Conservation (phyloP, 2,113 vertebrate genomes). For the Pelodiscus sinensis region DNA sequence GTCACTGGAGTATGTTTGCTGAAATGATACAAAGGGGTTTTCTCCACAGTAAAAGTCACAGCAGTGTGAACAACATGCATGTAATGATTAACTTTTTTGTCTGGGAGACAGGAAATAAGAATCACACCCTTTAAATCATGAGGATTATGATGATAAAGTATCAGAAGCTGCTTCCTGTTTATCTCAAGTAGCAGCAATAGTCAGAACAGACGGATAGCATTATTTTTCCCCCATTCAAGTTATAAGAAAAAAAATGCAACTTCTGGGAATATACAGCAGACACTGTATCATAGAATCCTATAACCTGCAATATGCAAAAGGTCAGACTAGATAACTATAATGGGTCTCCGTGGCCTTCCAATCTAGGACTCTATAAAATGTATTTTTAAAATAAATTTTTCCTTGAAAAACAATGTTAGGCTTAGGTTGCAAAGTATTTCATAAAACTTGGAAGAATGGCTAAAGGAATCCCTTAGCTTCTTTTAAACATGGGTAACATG, state of each 20-base stretch:
- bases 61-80: not conserved
- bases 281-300: not conserved
- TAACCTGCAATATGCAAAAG: not conserved
- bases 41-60: slow-evolving; percentile 23
- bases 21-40: slow-evolving; percentile 62
- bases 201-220: not conserved
- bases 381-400: not conserved
- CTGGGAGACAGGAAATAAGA: slow-evolving; percentile 63
- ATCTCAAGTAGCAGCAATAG: slow-evolving; percentile 25
- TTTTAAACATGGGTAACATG: not conserved
- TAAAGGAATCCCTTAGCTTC: slow-evolving; percentile 12
- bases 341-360: not conserved
- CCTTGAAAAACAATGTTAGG: not conserved
- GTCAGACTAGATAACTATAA: not conserved
- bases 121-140: slow-evolving; percentile 40
- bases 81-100: slow-evolving; percentile 73
- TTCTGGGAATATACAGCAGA: not conserved
- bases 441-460: not conserved
- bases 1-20: slow-evolving; percentile 12
- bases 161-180: slow-evolving; percentile 75
- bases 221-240: not conserved
- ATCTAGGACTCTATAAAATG: not conserved
- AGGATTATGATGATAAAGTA: slow-evolving; percentile 6
- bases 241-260: not conserved
- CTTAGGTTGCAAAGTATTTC: not conserved